Evolutionary conservation across 2,888 invertebrate genomes (phyloP).

Genomic region (Pristionchus entomophagus): DNA sequence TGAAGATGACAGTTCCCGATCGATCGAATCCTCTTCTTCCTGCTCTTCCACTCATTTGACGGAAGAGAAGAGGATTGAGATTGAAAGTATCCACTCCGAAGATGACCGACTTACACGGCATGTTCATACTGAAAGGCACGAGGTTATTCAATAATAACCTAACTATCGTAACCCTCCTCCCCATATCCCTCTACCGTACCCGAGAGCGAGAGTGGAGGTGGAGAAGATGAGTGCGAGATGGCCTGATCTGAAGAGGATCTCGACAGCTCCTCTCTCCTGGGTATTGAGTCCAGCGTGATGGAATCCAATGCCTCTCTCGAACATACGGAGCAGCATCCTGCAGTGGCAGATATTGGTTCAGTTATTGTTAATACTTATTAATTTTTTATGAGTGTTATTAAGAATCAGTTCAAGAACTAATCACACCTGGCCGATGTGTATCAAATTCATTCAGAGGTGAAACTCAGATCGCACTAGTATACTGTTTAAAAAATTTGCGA

Average conservation of each 20-base stretch:
- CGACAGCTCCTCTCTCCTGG: conserved; percentile 71
- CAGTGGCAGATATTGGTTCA: conserved; percentile 36
- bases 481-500: no score
- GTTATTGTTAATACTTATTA: no score
- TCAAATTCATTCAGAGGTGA: no score
- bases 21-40: conserved; percentile 75
- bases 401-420: no score
- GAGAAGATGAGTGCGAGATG: conserved; percentile 73
- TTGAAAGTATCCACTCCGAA: conserved; percentile 73
- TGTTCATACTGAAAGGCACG: conserved; percentile 71
- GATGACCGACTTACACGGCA: conserved; percentile 75
- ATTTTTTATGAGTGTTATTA: no score
- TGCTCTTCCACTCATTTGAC: conserved; percentile 75
- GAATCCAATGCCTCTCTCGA: conserved; percentile 74
- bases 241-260: conserved; percentile 73
- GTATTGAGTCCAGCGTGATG: conserved; percentile 72
- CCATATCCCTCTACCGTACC: conserved; percentile 50
- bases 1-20: conserved; percentile 74
- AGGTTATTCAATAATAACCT: not conserved
- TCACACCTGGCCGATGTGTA: no score
- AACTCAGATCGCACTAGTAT: no score
- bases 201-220: conserved; percentile 73
- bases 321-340: conserved; percentile 65
- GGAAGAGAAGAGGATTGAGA: conserved; percentile 73
- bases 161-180: not conserved